phyloP scores from a whole-genome alignment of 2,113 vertebrate species.

The Perca fluviatilis region DNA sequence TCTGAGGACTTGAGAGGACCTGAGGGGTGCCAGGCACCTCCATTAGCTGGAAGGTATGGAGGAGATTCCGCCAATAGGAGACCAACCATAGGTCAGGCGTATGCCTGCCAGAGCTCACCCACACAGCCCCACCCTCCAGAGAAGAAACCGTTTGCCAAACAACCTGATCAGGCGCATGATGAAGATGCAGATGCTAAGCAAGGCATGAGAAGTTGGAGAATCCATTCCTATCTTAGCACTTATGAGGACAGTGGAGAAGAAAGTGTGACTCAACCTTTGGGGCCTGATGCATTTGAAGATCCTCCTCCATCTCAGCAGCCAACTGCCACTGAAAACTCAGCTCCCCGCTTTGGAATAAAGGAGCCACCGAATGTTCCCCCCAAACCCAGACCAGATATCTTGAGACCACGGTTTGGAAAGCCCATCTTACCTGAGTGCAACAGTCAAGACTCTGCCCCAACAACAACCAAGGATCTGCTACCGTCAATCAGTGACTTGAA shows the following conservation, averaged over 20 bases:
- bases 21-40: constrained; percentile 80
- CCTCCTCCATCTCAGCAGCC: constrained; percentile 68
- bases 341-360: constrained; percentile 74
- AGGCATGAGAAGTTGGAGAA: constrained; percentile 93
- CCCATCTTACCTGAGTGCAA: constrained; percentile 71
- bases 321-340: constrained; percentile 60
- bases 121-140: constrained; percentile 86
- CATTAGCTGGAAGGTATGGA: constrained; percentile 83
- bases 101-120: constrained; percentile 91
- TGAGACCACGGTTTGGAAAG: constrained; percentile 82
- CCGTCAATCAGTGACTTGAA: constrained; percentile 57
- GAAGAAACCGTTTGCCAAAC: constrained; percentile 66
- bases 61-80: constrained; percentile 79
- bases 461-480: constrained; percentile 55
- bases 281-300: constrained; percentile 89
- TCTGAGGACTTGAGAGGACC: constrained; percentile 90
- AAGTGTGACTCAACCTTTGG: constrained; percentile 84
- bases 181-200: constrained; percentile 80
- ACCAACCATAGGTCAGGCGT: constrained; percentile 91
- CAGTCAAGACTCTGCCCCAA: constrained; percentile 54
- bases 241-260: constrained; percentile 89
- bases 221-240: constrained; percentile 91
- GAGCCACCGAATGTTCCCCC: constrained; percentile 80
- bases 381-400: constrained; percentile 81
- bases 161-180: constrained; percentile 78